phyloP scores from a whole-genome alignment of 2,113 vertebrate species.

The Trogon surrucura region DNA sequence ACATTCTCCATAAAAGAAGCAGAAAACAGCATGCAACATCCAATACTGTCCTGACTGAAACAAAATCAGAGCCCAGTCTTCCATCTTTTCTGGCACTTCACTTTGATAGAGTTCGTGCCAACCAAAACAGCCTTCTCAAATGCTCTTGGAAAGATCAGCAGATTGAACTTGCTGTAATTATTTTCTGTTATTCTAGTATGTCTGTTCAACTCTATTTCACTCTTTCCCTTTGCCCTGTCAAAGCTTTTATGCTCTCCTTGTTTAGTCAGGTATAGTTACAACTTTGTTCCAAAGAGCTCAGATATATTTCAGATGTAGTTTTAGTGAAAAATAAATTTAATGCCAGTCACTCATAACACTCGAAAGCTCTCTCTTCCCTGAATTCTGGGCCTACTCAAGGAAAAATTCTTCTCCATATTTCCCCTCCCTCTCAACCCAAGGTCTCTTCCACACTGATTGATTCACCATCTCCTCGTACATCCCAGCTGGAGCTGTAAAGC shows the following conservation, averaged over 20 bases:
- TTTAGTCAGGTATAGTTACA: neutral
- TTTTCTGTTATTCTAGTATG: neutral
- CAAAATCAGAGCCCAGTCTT: neutral
- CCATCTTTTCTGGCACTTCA: neutral
- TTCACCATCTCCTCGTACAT: neutral
- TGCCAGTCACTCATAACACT: neutral
- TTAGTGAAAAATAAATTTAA: neutral
- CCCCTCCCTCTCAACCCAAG: neutral
- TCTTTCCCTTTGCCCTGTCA: neutral
- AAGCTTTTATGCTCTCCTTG: neutral
- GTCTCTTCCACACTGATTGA: constrained; percentile 22
- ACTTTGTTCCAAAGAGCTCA: neutral
- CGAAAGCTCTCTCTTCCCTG: neutral
- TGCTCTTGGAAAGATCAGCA: neutral
- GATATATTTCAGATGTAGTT: neutral
- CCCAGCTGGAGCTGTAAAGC: constrained; percentile 34
- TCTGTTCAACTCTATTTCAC: neutral
- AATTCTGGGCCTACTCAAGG: neutral
- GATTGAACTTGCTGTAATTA: neutral
- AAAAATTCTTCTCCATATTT: neutral
- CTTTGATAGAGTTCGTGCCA: neutral
- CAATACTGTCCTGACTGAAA: neutral
- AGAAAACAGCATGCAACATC: neutral
- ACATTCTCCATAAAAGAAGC: neutral
- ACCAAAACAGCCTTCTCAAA: neutral